These are phyloP conservation scores for Xenopus borealis DNA, from an alignment of 2,113 vertebrate genomes.

Conservation along the genomic window DNA sequence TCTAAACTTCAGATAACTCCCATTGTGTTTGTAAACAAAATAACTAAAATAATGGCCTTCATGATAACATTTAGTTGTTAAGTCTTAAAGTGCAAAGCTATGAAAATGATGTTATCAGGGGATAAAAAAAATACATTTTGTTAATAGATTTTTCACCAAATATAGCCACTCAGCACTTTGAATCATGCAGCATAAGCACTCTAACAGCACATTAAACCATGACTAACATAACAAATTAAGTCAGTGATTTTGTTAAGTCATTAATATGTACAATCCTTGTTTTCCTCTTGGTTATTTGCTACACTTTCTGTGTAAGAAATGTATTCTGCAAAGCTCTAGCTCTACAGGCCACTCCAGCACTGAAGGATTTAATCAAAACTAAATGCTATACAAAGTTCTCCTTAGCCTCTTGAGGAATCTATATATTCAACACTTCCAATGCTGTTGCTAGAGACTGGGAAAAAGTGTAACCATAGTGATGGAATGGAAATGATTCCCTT, in stretches of 20 bases:
- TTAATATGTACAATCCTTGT: neutral
- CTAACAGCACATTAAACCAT: neutral
- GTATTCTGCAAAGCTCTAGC: constrained; percentile 6
- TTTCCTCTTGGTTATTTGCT: constrained; percentile 4
- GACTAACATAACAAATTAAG: constrained; percentile 19
- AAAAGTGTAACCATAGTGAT: constrained; percentile 82
- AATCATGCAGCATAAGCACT: neutral
- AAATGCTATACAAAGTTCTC: constrained; percentile 68
- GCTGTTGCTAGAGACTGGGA: constrained; percentile 53
- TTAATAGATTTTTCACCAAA: neutral
- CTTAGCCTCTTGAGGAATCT: constrained; percentile 64
- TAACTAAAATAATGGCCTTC: neutral
- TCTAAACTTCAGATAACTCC: neutral
- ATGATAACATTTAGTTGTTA: neutral
- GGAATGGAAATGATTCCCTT: constrained; percentile 76
- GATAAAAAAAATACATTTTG: neutral
- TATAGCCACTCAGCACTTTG: neutral
- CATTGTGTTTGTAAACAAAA: neutral
- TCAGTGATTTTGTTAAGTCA: constrained; percentile 4
- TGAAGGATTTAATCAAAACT: constrained; percentile 60
- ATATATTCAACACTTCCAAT: constrained; percentile 64
- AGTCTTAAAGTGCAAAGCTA: neutral
- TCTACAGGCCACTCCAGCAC: constrained; percentile 25
- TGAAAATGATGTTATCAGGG: neutral
- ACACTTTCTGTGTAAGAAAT: constrained; percentile 8